phyloP scores from a whole-genome alignment of 2,888 invertebrate genomes.

The Pseudeuparius sepicola region DNA sequence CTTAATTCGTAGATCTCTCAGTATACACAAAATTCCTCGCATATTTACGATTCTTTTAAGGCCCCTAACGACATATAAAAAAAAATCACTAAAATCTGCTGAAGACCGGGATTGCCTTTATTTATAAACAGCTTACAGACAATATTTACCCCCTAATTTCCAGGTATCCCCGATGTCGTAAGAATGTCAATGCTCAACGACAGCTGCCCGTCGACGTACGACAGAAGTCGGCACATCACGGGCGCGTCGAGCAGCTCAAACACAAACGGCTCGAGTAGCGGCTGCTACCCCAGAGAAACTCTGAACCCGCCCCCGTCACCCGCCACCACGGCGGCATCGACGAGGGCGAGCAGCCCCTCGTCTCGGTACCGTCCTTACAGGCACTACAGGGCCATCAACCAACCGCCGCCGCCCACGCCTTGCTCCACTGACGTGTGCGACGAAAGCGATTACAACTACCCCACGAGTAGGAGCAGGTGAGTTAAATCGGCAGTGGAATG shows the following conservation, averaged over 20 bases:
- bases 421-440: conserved; percentile 92
- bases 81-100: too few species aligned
- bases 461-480: conserved; percentile 40
- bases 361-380: conserved; percentile 43
- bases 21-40: too few species aligned
- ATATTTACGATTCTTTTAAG: too few species aligned
- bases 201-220: conserved; percentile 54
- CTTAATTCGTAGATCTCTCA: too few species aligned
- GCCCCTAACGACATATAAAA: too few species aligned
- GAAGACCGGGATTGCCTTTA: too few species aligned
- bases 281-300: conserved; percentile 70
- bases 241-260: conserved; percentile 56
- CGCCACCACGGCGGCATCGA: conserved; percentile 60
- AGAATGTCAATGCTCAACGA: conserved; percentile 57
- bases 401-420: conserved; percentile 88
- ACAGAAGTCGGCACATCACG: conserved; percentile 54
- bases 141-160: conserved; percentile 2
- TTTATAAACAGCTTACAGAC: too few species aligned
- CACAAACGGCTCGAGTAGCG: conserved; percentile 43
- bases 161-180: conserved; percentile 42
- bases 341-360: conserved; percentile 45
- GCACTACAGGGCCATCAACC: conserved; percentile 55
- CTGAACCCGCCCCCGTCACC: conserved; percentile 89
- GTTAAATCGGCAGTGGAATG: background rate
- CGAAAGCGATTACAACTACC: conserved; percentile 71